Evolutionary conservation across 2,113 vertebrate genomes (phyloP), one percentile per base, ranked within the genome.

Genomic region (Cynopterus brachyotis): DNA sequence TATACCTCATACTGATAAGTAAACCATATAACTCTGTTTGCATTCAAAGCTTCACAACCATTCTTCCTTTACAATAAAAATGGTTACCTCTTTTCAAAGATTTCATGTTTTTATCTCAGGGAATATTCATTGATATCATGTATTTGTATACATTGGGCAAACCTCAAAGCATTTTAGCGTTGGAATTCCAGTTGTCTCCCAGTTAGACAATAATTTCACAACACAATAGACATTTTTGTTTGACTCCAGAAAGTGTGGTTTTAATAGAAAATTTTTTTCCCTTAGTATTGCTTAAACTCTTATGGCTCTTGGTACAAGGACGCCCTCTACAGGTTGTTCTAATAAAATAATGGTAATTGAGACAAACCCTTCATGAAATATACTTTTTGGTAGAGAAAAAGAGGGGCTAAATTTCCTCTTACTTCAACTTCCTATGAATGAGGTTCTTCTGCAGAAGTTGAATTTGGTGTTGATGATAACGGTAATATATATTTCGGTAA

Each of bases 321-420:
- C 70, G 97, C 98, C 98, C 98, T 91, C 98, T 98, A 93, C 97
- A 97, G 98, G 97, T 53, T 90, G 15, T 96, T n/a, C 17, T 87
- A 11, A 70, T 32, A 30, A 91, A 37, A 84, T 91, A 59, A 93
- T 84, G 32, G 26, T 62, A 80, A 92, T 24, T 42, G 45, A 88
- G 45, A 94, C 70, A n/a, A n/a, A 50, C 0, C n/a, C 42, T 70
- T 26, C 24, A 16, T 79, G 69, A 59, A 40, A 64, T 79, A 50
- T 66, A 72, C 11, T 72, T 92, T 96, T 45, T 13, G 15, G 26
- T 81, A 89, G 45, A 91, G 45, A 55, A 59, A 92, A 95, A 78
- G 17, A 70, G 28, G n/a, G 6, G 35, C 60, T 50, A 86, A 86
- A 72, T 87, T 72, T 9, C 4, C 22, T 76, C 24, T 22, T 67